These are phyloP conservation scores for Sminthurides aquaticus DNA, from an alignment of 2,888 invertebrate genomes.

Conservation along the genomic window DNA sequence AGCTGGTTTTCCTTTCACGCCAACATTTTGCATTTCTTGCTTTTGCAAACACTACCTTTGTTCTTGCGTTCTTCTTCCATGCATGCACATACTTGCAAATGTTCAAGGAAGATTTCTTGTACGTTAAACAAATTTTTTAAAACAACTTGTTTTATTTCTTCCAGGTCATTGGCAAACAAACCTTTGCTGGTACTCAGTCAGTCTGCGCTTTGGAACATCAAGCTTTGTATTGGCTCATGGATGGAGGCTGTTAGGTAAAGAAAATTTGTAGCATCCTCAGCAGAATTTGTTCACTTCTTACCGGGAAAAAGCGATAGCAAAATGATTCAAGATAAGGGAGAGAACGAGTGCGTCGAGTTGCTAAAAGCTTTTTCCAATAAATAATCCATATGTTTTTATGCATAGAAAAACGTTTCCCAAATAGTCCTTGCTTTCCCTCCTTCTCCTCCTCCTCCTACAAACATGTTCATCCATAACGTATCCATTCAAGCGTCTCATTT, in stretches of 20 bases:
- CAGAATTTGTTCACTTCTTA: not conserved
- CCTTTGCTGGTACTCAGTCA: not conserved
- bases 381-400: not conserved
- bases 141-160: too few relatives aligned
- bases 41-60: not conserved
- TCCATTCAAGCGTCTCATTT: not conserved
- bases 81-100: not conserved
- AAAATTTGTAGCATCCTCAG: too few relatives aligned
- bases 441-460: not conserved
- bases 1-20: not conserved
- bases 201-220: not conserved
- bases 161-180: not conserved
- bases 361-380: not conserved
- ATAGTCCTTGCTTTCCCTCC: too few relatives aligned
- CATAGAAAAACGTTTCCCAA: not conserved
- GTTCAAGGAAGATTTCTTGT: not conserved
- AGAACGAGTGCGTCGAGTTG: not conserved
- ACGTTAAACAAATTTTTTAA: not conserved
- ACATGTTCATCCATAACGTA: not conserved
- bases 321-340: not conserved
- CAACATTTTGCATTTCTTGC: not conserved
- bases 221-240: too few relatives aligned
- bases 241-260: too few relatives aligned
- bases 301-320: not conserved
- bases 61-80: not conserved